A percentile compares a stretch with the other conserved stretches of the same genome.
phyloP scores from a whole-genome alignment of 1,140 invertebrate genomes.

The Cylas formicarius region DNA sequence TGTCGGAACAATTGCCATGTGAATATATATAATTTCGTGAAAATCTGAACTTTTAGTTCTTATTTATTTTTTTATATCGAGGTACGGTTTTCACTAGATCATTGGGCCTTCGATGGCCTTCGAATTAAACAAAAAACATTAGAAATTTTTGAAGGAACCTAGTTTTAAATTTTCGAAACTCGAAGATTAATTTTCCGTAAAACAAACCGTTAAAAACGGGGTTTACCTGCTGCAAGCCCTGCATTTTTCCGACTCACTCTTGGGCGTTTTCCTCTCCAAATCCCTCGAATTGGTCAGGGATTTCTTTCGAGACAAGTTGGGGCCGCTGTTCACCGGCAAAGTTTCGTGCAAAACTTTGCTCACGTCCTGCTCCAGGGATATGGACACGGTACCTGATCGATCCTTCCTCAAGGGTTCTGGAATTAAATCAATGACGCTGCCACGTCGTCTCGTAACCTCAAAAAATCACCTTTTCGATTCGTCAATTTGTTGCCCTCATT shows the following conservation, averaged over 20 bases:
- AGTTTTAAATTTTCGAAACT: too few species aligned
- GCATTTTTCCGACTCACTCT: slow-evolving; percentile 38
- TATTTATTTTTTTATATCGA: too few species aligned
- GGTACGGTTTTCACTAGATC: too few species aligned
- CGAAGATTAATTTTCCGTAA: too few species aligned
- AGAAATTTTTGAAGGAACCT: too few species aligned
- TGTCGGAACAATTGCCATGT: too few species aligned
- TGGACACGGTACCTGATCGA: slow-evolving; percentile 47
- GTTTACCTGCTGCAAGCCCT: slow-evolving; percentile 29
- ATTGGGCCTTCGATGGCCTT: too few species aligned
- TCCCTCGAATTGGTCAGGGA: slow-evolving; percentile 27
- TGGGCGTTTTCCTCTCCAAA: slow-evolving; percentile 29
- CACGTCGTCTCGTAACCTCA: too few species aligned
- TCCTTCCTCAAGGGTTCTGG: slow-evolving; percentile 43
- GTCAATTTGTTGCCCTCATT: slow-evolving; percentile 27
- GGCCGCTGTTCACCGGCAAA: slow-evolving; percentile 28
- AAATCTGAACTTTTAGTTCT: too few species aligned
- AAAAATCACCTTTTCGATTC: slow-evolving; percentile 32
- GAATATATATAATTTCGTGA: too few species aligned
- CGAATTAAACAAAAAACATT: too few species aligned
- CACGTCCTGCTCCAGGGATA: slow-evolving; percentile 50
- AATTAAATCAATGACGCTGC: neutral
- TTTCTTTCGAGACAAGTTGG: slow-evolving; percentile 63
- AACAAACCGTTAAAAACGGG: neutral
- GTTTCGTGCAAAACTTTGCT: slow-evolving; percentile 41